Percentiles rank a stretch among this genome's conserved stretches.
These are phyloP conservation scores for Tachysurus fulvidraco DNA, from an alignment of 2,113 vertebrate species.

Conservation along the genomic window DNA sequence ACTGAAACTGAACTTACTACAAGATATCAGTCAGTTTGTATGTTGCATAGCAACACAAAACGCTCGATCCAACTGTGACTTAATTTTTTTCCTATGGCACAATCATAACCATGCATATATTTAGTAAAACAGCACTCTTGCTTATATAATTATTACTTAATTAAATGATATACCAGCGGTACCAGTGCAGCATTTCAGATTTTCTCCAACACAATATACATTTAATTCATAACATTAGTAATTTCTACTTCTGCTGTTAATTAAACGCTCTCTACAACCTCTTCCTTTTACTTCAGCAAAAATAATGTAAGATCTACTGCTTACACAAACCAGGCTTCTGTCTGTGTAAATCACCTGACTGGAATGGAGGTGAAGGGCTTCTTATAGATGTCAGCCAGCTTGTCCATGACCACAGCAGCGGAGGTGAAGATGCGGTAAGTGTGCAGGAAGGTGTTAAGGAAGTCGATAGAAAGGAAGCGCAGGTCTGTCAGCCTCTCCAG, in stretches of 20 bases:
- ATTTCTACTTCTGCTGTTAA: background rate
- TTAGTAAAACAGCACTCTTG: background rate
- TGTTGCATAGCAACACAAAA: background rate
- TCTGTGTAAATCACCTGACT: slow-evolving; percentile 76
- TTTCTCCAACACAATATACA: background rate
- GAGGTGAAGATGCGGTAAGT: slow-evolving; percentile 97
- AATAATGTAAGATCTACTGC: background rate
- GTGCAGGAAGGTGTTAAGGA: slow-evolving; percentile 98
- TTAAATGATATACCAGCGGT: background rate
- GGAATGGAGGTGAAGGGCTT: slow-evolving; percentile 96
- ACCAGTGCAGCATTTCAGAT: background rate
- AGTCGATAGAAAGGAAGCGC: slow-evolving; percentile 97
- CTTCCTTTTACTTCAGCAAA: background rate
- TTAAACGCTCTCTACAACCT: background rate
- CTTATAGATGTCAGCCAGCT: slow-evolving; percentile 94
- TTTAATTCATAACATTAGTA: background rate
- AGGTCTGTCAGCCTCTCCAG: slow-evolving; percentile 94
- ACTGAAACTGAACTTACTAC: background rate
- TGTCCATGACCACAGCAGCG: slow-evolving; percentile 88
- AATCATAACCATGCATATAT: background rate
- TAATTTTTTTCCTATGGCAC: background rate
- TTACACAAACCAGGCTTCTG: background rate
- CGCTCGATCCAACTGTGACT: background rate
- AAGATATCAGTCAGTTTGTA: background rate
- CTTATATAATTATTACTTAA: background rate